Conservation (phyloP, 2,888 invertebrate genomes). For the Drosophila flavopinicola region DNA sequence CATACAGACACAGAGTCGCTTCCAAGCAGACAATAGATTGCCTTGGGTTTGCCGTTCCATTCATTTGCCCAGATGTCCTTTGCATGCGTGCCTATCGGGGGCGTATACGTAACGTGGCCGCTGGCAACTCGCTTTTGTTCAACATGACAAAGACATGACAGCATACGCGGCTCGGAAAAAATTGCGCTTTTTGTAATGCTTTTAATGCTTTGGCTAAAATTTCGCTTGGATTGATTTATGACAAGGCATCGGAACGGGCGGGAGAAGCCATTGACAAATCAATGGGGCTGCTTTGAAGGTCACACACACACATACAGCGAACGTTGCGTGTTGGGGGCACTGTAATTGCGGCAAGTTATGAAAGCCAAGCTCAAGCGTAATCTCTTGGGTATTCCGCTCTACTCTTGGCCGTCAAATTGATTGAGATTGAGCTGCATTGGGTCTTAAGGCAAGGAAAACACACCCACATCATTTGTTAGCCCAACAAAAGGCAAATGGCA, state of each 20-base stretch:
- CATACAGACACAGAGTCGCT: constrained; percentile 3
- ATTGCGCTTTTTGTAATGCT: constrained; percentile 71
- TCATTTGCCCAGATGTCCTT: constrained; percentile 60
- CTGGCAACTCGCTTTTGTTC: constrained; percentile 67
- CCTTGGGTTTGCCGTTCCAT: constrained; percentile 58
- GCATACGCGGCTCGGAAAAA: constrained; percentile 45
- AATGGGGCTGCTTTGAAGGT: constrained; percentile 43
- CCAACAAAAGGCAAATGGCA: constrained; percentile 38
- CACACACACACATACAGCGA: too few species aligned
- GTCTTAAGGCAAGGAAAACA: background rate
- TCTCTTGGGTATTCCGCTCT: constrained; percentile 40
- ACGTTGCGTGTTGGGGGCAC: constrained; percentile 7
- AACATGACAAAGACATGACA: constrained; percentile 80
- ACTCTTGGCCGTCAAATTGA: constrained; percentile 36
- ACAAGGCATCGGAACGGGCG: constrained; percentile 20
- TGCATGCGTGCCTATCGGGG: constrained; percentile 61
- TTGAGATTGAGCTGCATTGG: constrained; percentile 51
- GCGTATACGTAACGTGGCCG: constrained; percentile 66
- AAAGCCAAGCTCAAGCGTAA: constrained; percentile 28
- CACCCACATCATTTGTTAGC: constrained; percentile 35
- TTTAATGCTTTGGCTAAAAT: constrained; percentile 67
- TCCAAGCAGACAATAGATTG: constrained; percentile 67
- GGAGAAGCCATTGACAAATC: constrained; percentile 49
- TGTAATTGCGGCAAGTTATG: constrained; percentile 56
- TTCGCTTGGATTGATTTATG: constrained; percentile 72